Conservation (phyloP, 53 echinoderm and acorn worm species). For the Holothuria leucospilota region DNA sequence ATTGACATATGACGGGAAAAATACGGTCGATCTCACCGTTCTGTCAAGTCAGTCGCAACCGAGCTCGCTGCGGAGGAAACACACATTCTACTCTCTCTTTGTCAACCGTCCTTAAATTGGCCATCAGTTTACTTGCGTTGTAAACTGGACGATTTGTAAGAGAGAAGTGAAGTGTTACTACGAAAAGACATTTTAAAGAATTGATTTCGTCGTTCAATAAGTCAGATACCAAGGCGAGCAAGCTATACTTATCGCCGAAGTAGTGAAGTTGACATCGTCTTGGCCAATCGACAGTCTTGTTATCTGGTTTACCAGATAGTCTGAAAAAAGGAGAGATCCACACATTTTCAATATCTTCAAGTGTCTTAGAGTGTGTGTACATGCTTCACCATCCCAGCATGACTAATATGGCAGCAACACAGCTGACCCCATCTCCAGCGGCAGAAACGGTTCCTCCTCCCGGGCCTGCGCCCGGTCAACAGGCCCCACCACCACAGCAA, state of each 20-base stretch:
- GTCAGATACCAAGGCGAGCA: too few species aligned
- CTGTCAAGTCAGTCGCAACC: slow-evolving; percentile 54
- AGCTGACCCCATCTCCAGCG: slow-evolving; percentile 77
- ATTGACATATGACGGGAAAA: slow-evolving; percentile 45
- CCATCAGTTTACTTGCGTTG: slow-evolving; percentile 33
- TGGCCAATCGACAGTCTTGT: too few species aligned
- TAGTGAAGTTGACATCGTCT: too few species aligned
- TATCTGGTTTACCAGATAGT: slow-evolving; percentile 22
- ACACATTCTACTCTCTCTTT: slow-evolving; percentile 47
- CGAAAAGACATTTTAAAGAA: not conserved
- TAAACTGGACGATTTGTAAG: slow-evolving; percentile 23
- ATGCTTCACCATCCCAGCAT: slow-evolving; percentile 76
- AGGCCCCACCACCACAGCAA: slow-evolving; percentile 60
- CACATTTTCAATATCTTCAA: slow-evolving; percentile 38
- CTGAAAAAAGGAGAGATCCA: slow-evolving; percentile 28
- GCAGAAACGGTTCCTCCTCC: slow-evolving; percentile 70
- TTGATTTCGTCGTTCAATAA: too few species aligned
- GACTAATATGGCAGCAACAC: slow-evolving; percentile 99
- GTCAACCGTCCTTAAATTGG: slow-evolving; percentile 46
- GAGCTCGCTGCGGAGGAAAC: slow-evolving; percentile 33
- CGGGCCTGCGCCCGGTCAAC: slow-evolving; percentile 66
- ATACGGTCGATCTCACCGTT: slow-evolving; percentile 37
- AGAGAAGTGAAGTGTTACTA: slow-evolving; percentile 18
- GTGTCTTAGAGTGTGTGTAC: slow-evolving; percentile 56
- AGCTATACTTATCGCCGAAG: too few species aligned